Conservation (phyloP, 2,888 invertebrate genomes). For the Lasioglossum pauxillum region DNA sequence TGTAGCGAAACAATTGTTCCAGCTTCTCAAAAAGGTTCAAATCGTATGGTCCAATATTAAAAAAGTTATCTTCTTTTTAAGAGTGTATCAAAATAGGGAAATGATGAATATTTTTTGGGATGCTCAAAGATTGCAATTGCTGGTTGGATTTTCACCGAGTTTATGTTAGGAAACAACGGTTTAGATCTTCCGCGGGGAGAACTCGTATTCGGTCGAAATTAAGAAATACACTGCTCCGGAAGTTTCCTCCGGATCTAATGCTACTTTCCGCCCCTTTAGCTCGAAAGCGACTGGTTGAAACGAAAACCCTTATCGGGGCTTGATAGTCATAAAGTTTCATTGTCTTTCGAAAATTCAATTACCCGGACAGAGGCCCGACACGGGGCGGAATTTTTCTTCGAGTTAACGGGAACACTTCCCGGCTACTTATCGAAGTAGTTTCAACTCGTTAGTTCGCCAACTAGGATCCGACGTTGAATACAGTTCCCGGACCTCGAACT, state of each 20-base stretch:
- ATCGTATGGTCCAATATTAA: too few species aligned
- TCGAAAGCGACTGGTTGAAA: neutral
- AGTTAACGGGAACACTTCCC: conserved; percentile 17
- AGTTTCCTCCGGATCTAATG: conserved; percentile 1
- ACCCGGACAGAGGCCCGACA: neutral
- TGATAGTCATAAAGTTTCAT: conserved; percentile 17
- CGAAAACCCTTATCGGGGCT: neutral
- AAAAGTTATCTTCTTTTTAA: too few species aligned
- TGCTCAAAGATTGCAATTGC: neutral
- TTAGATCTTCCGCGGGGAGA: neutral
- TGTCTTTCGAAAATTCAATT: conserved; percentile 29
- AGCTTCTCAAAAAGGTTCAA: too few species aligned
- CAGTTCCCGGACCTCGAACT: neutral
- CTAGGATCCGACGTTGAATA: conserved; percentile 18
- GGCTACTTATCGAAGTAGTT: conserved; percentile 35
- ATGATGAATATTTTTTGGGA: neutral
- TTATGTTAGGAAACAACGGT: neutral
- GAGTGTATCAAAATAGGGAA: too few species aligned
- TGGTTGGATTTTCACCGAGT: neutral
- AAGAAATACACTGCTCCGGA: neutral
- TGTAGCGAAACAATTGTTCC: too few species aligned
- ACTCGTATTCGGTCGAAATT: neutral
- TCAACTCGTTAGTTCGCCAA: conserved; percentile 34
- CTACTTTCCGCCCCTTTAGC: neutral
- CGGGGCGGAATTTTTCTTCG: conserved; percentile 13